Evolutionary conservation across 2,113 vertebrate species (phyloP), one percentile per base, ranked within the genome.

Genomic region (Abramis brama): DNA sequence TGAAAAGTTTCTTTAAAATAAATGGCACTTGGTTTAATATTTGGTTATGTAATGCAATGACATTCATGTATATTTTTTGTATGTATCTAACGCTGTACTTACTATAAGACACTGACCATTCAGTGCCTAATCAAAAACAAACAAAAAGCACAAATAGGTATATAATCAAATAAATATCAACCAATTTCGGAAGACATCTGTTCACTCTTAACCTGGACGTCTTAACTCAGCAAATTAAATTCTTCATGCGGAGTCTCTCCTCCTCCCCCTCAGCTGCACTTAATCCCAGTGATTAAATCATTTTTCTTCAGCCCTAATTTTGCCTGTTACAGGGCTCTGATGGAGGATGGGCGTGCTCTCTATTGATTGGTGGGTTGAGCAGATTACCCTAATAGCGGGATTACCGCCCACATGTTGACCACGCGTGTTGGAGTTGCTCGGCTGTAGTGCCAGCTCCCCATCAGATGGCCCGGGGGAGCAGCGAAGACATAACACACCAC

Each of bases 351-450:
- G 86, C 91, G 39, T 92, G 91, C 92, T 94, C 91, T 91, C 92
- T 93, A 95, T 95, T 94, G 94, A 95, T 95, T 91, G 91, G 90
- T 91, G 91, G 92, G 91, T 93, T 93, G 94, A 94, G 94, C 92
- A 95, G 94, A 95, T 96, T 95, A 95, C 92, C 93, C 93, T 94
- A 95, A 94, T 95, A 95, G 93, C 93, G 89, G 94, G 94, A 95
- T 96, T 94, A 95, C 89, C 89, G 90, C 89, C 93, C 93, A 94
- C 94, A 94, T 94, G 95, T 94, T 94, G 92, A 91, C 91, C 90
- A 92, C 91, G 90, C 92, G 89, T 83, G 81, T 52, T 39, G 76
- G 78, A 91, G 90, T 60, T 84, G 87, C 86, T 87, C 88, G 83
- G 52, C 87, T 33, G 83, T 82, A 55, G 84, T 87, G 88, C 83